These are phyloP conservation scores for Drosophila anomalipes DNA, from an alignment of 2,888 invertebrate species.

Conservation along the genomic window DNA sequence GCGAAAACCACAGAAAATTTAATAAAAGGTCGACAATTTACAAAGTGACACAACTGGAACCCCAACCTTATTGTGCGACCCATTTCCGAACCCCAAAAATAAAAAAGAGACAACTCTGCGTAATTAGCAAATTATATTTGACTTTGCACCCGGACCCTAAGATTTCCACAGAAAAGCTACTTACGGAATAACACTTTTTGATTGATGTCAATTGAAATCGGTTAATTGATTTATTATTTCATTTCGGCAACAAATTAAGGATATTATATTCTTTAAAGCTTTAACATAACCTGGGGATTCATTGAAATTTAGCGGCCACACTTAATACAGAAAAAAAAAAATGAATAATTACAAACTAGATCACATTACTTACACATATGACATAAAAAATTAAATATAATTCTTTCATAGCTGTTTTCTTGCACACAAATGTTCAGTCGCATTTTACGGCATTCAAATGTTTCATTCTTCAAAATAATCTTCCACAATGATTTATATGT, in stretches of 20 bases:
- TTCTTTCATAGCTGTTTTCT: neutral
- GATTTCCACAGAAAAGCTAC: conserved; percentile 30
- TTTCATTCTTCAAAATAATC: conserved; percentile 24
- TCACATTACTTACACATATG: neutral
- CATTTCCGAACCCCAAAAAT: conserved; percentile 43
- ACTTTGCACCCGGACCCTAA: conserved; percentile 18
- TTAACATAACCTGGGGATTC: neutral
- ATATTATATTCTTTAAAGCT: neutral
- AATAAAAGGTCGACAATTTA: conserved; percentile 67
- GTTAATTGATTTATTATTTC: neutral
- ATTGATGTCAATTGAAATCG: conserved; percentile 27
- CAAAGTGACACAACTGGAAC: conserved; percentile 19
- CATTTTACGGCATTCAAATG: conserved; percentile 11
- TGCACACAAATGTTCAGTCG: neutral
- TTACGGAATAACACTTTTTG: conserved; percentile 12
- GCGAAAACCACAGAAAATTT: conserved; percentile 60
- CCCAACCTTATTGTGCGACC: conserved; percentile 39
- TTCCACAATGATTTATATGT: conserved; percentile 42
- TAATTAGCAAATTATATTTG: conserved; percentile 61
- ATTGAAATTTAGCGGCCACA: neutral
- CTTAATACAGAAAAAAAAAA: neutral
- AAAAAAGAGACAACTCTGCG: conserved; percentile 14
- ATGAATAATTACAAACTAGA: neutral
- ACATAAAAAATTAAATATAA: neutral
- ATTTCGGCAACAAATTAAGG: neutral